A percentile compares a stretch with the other conserved stretches of the same genome.
Conservation (phyloP, 2,888 invertebrate species). For the Papilio gigon region DNA sequence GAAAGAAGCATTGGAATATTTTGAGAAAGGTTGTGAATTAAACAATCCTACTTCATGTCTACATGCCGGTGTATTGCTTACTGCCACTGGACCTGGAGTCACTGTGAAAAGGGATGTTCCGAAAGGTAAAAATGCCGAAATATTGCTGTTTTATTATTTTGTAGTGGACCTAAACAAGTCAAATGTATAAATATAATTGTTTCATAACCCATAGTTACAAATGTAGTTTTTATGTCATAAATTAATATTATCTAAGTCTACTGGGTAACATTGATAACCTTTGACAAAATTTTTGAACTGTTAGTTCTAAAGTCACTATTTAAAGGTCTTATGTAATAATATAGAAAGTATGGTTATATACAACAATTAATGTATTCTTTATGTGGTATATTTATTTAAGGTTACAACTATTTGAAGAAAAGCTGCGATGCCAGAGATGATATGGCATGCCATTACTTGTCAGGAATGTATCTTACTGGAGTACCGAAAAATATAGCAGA, state of each 20-base stretch:
- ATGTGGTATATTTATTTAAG: constrained; percentile 55
- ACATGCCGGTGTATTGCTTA: constrained; percentile 87
- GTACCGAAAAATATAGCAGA: constrained; percentile 83
- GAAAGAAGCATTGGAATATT: constrained; percentile 86
- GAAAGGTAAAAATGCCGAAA: constrained; percentile 68
- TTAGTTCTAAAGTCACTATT: too few species aligned
- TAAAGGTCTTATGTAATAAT: too few species aligned
- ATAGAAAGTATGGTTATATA: too few species aligned
- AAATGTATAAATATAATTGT: too few species aligned
- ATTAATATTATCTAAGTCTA: neutral
- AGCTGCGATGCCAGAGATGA: constrained; percentile 83
- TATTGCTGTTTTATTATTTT: too few species aligned
- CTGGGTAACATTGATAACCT: neutral
- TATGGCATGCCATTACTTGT: constrained; percentile 90
- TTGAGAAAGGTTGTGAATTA: constrained; percentile 89
- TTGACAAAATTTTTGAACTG: neutral
- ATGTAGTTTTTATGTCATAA: too few species aligned
- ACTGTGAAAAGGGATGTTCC: constrained; percentile 82
- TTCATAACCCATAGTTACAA: too few species aligned
- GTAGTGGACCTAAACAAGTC: too few species aligned
- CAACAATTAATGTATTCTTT: too few species aligned
- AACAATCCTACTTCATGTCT: constrained; percentile 88
- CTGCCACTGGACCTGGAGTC: constrained; percentile 82
- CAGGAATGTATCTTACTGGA: constrained; percentile 90
- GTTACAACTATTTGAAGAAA: constrained; percentile 83